A percentile compares a stretch with the other conserved stretches of the same genome.
Conservation (phyloP, 2,888 invertebrate species). For the Phrixothrix hirtus region DNA sequence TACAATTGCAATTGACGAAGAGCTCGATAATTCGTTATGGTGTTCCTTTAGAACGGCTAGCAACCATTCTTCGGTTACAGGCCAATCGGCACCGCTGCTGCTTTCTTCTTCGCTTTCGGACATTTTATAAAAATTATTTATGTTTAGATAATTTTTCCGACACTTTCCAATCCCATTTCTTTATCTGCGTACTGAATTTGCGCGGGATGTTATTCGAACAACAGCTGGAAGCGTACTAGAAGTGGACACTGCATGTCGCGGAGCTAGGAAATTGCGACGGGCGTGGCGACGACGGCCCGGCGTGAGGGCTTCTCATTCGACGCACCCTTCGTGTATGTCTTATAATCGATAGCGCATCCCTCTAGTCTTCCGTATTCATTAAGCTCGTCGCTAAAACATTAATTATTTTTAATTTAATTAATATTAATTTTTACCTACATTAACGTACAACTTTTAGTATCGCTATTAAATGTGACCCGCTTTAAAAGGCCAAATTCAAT, state of each 20-base stretch:
- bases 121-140: constrained; percentile 47
- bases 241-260: constrained; percentile 22
- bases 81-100: constrained; percentile 57
- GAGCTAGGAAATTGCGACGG: constrained; percentile 31
- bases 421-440: too few relatives aligned
- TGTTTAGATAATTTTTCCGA: constrained; percentile 7
- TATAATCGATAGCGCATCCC: constrained; percentile 53
- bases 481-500: too few relatives aligned
- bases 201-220: not conserved
- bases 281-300: constrained; percentile 52
- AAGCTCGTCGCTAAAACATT: not conserved
- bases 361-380: constrained; percentile 17
- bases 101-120: constrained; percentile 61
- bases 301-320: constrained; percentile 59
- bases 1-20: constrained; percentile 52
- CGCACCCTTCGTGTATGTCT: constrained; percentile 52
- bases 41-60: constrained; percentile 59
- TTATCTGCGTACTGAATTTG: not conserved
- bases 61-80: constrained; percentile 63
- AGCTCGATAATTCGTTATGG: constrained; percentile 51
- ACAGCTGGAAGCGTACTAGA: constrained; percentile 13
- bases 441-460: too few relatives aligned
- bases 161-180: constrained; percentile 23
- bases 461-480: too few relatives aligned
- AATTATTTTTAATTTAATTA: not conserved